Percentiles rank a stretch among this genome's conserved stretches.
phyloP scores from a whole-genome alignment of 2,797 vertebrate species.

The Aeoliscus strigatus region DNA sequence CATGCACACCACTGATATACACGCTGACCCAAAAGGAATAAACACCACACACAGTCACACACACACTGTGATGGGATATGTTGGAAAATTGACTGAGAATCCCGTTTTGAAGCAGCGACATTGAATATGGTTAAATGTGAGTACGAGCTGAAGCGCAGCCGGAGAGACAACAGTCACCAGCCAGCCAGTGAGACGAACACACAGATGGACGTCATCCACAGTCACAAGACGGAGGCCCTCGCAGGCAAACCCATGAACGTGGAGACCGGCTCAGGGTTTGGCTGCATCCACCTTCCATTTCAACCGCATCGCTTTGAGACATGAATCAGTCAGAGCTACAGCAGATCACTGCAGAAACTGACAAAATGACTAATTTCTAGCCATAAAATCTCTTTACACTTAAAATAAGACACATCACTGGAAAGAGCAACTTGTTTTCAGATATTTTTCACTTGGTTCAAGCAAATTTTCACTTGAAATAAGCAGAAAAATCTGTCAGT shows the following conservation, averaged over 20 bases:
- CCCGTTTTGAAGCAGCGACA: slow-evolving; percentile 32
- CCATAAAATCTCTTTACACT: no score
- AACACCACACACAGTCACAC: slow-evolving; percentile 23
- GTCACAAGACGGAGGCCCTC: slow-evolving; percentile 31
- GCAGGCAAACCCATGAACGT: slow-evolving; percentile 44
- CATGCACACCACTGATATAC: slow-evolving; percentile 10
- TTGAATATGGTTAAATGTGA: slow-evolving; percentile 38
- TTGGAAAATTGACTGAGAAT: slow-evolving; percentile 51
- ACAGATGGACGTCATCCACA: slow-evolving; percentile 37
- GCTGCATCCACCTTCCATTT: slow-evolving; percentile 47
- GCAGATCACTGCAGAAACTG: slow-evolving; percentile 4
- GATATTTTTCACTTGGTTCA: no score
- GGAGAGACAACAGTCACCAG: slow-evolving; percentile 38
- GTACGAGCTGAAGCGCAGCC: slow-evolving; percentile 50
- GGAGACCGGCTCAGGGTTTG: slow-evolving; percentile 49
- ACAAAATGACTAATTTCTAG: no score
- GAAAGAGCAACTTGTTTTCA: no score
- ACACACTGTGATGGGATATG: slow-evolving; percentile 50
- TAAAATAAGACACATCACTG: no score
- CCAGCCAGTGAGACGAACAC: slow-evolving; percentile 47
- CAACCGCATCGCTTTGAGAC: slow-evolving; percentile 34
- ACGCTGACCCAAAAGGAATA: slow-evolving; percentile 13
- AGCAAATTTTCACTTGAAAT: no score
- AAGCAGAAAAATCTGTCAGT: no score
- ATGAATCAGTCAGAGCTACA: slow-evolving; percentile 48